Base-by-base conservation (phyloP, 2,888 invertebrate genomes). In the Drosophila silvestris region DNA sequence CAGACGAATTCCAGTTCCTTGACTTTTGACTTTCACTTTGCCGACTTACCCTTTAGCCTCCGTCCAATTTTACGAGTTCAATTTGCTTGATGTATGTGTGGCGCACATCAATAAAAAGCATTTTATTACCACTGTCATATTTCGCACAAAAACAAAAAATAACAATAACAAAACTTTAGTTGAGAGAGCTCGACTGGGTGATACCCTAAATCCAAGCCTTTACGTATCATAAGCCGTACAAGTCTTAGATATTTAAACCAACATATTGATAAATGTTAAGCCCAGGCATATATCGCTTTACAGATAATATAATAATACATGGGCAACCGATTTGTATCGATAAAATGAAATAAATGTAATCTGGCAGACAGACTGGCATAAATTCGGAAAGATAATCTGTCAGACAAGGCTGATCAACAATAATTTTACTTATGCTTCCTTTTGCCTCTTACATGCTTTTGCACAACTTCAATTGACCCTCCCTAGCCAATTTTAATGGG, bases 91-190 rank as follows among this genome's bases (percentile, higher is more conserved):
- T n/a, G n/a, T 39, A 14, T 22, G 64, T 44, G 26, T 19, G 53
- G 32, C 26, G 39, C 47, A 65, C 69, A 73, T 76, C 70, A 67
- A 70, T 75, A 72, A 80, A 87, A 74, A 69, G 47, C 47, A 74
- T 85, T 85, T 85, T 87, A 88, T 85, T 81, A 77, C 74, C 77
- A 70, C 70, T 75, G 79, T 88, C 83, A 85, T 85, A 85, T 83
- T 88, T 86, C 68, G 62, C 56, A 57, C n/a, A 53, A 70, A 53
- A 51, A 53, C 44, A 56, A 28, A 30, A 32, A 41, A 22, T 22
- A 32, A 22, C 30, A 22, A 30, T 39, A n/a, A 39, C 28, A 28
- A 57, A n/a, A 14, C 1, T 57, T 14, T 9, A 3, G 14, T 3
- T 12, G 14, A 0, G 9, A 5, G 5, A 9, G 7, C 4, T 30